Percentiles rank a stretch among this genome's conserved stretches.
Evolutionary conservation across 2,797 vertebrate species (phyloP).

Genomic region (Pangasius macronema): DNA sequence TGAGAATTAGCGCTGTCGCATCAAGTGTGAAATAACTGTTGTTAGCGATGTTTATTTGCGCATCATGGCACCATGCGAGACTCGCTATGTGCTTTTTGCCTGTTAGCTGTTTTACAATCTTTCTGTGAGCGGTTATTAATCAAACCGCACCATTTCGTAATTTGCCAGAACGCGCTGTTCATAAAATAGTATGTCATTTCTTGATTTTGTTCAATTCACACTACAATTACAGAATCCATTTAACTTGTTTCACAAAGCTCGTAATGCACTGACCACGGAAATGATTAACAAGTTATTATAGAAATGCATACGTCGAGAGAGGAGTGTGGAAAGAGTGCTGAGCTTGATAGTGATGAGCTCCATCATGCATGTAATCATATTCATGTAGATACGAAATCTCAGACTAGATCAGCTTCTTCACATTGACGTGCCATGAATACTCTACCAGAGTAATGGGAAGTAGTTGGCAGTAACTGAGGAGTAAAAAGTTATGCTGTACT

Average conservation of each 20-base stretch:
- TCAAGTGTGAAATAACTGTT: conserved; percentile 58
- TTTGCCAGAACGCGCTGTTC: conserved; percentile 10
- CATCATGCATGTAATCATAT: background rate
- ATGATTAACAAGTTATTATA: background rate
- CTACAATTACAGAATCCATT: conserved; percentile 9
- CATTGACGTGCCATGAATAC: background rate
- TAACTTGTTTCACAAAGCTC: background rate
- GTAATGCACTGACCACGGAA: background rate
- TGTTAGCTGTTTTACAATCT: conserved; percentile 21
- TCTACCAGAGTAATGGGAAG: too few species aligned
- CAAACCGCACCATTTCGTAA: conserved; percentile 1
- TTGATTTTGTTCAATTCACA: background rate
- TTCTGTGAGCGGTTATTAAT: conserved; percentile 13
- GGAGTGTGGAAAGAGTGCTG: background rate
- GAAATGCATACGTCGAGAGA: background rate
- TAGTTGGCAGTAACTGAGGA: too few species aligned
- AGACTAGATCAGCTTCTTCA: background rate
- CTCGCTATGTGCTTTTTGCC: background rate
- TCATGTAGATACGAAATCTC: background rate
- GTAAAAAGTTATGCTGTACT: too few species aligned
- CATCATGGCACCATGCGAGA: conserved; percentile 16
- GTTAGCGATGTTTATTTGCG: conserved; percentile 49
- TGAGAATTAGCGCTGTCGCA: conserved; percentile 22
- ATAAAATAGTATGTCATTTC: background rate
- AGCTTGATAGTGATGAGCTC: background rate